phyloP scores from a whole-genome alignment of 2,797 vertebrate species.

The Enteromius viviparus region DNA sequence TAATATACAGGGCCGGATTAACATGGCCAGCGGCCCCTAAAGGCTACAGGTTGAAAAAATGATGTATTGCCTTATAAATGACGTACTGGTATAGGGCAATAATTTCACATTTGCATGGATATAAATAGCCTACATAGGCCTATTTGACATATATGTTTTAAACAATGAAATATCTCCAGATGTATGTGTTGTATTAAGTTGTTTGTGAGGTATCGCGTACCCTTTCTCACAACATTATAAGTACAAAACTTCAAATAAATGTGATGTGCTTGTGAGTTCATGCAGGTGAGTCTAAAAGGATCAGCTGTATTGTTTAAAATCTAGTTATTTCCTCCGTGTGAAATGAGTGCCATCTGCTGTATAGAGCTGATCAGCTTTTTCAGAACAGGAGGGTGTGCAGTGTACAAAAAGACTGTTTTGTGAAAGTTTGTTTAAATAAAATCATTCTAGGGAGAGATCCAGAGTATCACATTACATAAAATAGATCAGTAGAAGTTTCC shows the following conservation, averaged over 20 bases:
- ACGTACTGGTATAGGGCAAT: too few relatives aligned
- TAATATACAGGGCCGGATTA: too few relatives aligned
- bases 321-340: not conserved
- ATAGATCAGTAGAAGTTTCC: not conserved
- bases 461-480: not conserved
- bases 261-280: not conserved
- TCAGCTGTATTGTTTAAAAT: not conserved
- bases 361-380: not conserved
- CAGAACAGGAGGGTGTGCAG: not conserved
- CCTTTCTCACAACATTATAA: too few relatives aligned
- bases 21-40: too few relatives aligned
- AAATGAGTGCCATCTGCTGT: not conserved
- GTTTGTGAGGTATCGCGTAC: not conserved
- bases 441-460: not conserved
- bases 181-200: not conserved
- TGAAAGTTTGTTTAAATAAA: not conserved
- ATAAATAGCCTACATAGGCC: not conserved
- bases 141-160: not conserved
- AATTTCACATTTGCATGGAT: not conserved
- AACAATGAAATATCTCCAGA: not conserved
- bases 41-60: too few relatives aligned
- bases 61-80: too few relatives aligned
- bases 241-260: not conserved
- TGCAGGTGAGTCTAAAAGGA: not conserved
- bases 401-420: not conserved